Base-by-base conservation (phyloP, 2,888 invertebrate species). In the Ptychoptera contaminata region DNA sequence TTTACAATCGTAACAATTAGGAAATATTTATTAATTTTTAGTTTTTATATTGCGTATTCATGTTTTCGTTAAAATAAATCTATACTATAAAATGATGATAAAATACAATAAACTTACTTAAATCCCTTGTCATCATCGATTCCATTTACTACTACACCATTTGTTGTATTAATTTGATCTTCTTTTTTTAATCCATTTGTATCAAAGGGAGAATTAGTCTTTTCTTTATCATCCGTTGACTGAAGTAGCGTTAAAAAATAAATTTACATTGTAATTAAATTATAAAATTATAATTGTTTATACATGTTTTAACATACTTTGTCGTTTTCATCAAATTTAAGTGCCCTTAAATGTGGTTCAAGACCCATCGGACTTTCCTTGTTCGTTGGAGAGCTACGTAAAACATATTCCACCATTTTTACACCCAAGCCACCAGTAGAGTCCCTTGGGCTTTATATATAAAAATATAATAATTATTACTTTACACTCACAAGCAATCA, bases 381-480 rank as follows among this genome's bases (percentile, higher is more conserved):
- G 55, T 75, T 73, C 53, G 90, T 91, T 16, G 91, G 90, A 50
- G 88, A 90, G 51, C 85, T 87, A 52, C 93, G 88, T 56, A 97
- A 74, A 47, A 97, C 94, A 66, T 94, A 96, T 69, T 97, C 96
- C 44, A 94, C 96, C 92, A 96, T 96, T 73, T 94, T 94, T 54
- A 93, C 90, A 53, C 91, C 92, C 53, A 94, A 77, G 38, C 91
- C 91, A 51, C 80, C 77, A 49, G 88, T 87, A 53, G 92, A 87
- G 64, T 92, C 87, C 50, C 88, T 75, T 39, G 90, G 87, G 40
- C 86, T 86, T 54, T 76, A 70, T 56, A 79, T 32, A 48, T 42
- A 42, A 40, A 45, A 44, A 29, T 16, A 16, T 42, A 36, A 37
- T 2, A 8, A 16, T 40, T 29, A 37, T 34, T 9, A 34, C 8